Evolutionary conservation across 30 jellyfish, hydroid and myxozoan genomes (phyloP), one percentile per base, ranked within the genome.

Genomic region (Aurelia aurita): DNA sequence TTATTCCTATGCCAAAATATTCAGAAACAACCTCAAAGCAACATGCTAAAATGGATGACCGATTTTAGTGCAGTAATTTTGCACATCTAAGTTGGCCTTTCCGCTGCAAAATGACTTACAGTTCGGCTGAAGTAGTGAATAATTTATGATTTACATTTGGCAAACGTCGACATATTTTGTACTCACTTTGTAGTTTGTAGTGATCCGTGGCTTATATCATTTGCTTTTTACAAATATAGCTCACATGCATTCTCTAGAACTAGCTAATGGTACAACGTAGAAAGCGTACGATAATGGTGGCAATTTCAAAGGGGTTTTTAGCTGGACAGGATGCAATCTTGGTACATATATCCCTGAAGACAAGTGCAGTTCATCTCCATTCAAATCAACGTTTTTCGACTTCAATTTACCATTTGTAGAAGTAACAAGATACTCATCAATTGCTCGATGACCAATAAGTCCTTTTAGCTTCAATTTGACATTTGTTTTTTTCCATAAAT

Each of bases 271-370:
- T 13, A 84, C 73, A 12, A 84, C 94, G 45, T 71, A 84, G 27
- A 84, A 84, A 18, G 87, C 79, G 39, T 46, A 72, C 22, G 94
- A 70, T 31, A 77, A 28, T 9, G 94, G 87, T 5, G 94, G 94
- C 19, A 84, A 83, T 26, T 16, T 73, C 68, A 72, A 72, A 5
- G 87, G 87, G 22, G 34, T 32, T 31, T 70, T 62, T 6, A 61
- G 25, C 21, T 71, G 87, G 32, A 44, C 58, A 12, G 94, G 88
- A 26, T 28, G 87, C 29, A 84, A 21, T 76, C 72, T 84, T 39
- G 94, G 94, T 14, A 84, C 75, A 60, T 84, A 71, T 31, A 46
- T 58, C 25, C 87, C 94, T 8, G 73, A 44, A 4, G 53, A 13
- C 44, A 84, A 47, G 16, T 72, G 80, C 45, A 84, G 57, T 35